A percentile compares a stretch with the other conserved stretches of the same genome.
Evolutionary conservation across 2,888 invertebrate species (phyloP).

Genomic region (Xestia rhomboidea): DNA sequence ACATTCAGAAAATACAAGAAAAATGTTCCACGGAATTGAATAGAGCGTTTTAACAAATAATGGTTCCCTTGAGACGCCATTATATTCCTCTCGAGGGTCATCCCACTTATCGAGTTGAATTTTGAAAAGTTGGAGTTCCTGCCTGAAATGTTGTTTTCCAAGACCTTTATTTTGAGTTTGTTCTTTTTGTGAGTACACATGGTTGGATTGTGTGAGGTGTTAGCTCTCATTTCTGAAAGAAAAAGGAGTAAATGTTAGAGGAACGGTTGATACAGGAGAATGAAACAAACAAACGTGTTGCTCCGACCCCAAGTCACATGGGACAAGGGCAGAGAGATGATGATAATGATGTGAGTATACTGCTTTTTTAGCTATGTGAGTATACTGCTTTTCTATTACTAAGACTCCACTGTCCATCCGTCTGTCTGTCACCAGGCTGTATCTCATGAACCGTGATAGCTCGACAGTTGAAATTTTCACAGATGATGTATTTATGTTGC

Average conservation of each 20-base stretch:
- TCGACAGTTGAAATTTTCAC: too few species aligned
- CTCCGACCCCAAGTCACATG: neutral
- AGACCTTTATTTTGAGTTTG: neutral
- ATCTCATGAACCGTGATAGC: too few species aligned
- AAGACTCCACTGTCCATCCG: too few species aligned
- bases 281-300: neutral
- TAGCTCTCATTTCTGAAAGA: neutral
- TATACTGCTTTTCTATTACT: too few species aligned
- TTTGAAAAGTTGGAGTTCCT: constrained; percentile 2
- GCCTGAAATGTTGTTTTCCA: neutral
- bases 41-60: constrained; percentile 38
- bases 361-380: too few species aligned
- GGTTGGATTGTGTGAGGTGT: neutral
- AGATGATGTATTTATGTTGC: too few species aligned
- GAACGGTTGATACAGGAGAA: neutral
- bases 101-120: constrained; percentile 59
- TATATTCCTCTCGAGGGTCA: constrained; percentile 18
- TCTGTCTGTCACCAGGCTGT: too few species aligned
- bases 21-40: constrained; percentile 26
- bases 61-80: constrained; percentile 40
- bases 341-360: neutral
- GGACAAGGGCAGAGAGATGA: neutral
- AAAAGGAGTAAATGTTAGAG: neutral
- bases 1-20: neutral
- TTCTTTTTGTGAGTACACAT: neutral